Percentiles rank a stretch among this genome's conserved stretches.
Conservation (phyloP, 2,113 vertebrate genomes). For the Axis porcinus region DNA sequence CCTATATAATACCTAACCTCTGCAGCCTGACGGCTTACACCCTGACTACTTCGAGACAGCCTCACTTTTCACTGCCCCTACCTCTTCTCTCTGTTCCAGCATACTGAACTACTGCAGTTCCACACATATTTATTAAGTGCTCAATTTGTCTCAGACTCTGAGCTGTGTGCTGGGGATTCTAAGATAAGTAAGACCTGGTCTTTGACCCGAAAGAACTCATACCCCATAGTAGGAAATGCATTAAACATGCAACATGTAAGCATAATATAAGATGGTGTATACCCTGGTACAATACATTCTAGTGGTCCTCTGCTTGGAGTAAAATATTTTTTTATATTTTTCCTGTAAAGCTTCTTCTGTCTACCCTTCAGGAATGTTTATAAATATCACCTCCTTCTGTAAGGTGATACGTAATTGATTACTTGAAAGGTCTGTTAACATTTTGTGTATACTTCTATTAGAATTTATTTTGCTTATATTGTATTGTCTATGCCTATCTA, state of each 20-base stretch:
- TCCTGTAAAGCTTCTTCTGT: not conserved
- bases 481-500: not conserved
- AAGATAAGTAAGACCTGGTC: not conserved
- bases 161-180: not conserved
- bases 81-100: not conserved
- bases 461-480: not conserved
- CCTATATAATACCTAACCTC: not conserved
- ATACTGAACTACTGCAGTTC: not conserved
- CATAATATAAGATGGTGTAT: not conserved
- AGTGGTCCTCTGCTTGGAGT: not conserved
- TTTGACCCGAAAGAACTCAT: not conserved
- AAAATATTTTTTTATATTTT: not conserved
- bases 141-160: not conserved
- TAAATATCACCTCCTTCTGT: not conserved
- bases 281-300: not conserved
- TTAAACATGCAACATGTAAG: not conserved
- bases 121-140: not conserved
- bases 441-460: not conserved
- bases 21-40: not conserved
- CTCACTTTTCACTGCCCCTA: not conserved
- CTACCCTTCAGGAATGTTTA: not conserved
- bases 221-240: not conserved
- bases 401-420: not conserved
- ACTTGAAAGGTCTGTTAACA: not conserved
- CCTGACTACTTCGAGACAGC: not conserved